Base-by-base conservation (phyloP, 2,888 invertebrate genomes). In the Agonopterix alstromeriana region DNA sequence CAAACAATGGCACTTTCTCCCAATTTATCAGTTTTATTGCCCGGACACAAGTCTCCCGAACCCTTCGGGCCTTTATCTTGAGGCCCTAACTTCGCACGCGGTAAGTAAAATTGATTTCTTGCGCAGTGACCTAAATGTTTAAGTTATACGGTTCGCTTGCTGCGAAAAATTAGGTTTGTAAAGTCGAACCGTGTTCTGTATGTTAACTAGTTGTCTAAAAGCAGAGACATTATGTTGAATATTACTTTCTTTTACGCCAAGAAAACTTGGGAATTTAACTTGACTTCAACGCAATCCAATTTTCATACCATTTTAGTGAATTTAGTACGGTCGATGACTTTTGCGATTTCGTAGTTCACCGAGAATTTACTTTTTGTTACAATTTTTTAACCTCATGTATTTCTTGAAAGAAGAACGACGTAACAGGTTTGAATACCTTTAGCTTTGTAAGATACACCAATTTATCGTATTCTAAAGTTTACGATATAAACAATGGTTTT, bases 1-100 rank as follows among this genome's bases (percentile, higher is more conserved):
- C 10, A 46, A 62, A 66, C 61, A 62, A 61, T 61, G 54, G 58
- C 56, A 53, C 60, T 67, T 68, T 68, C 65, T 60, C 63, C 59
- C 59, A 63, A 68, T 72, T 69, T 65, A 65, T 64, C 65, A 54
- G 55, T 61, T 70, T 65, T 71, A 72, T 73, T 64, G 60, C 57
- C 56, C 53, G 57, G 55, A 56, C 58, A 52, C 41, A 10, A 48
- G 48, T 44, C 49, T 42, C 27, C 27, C 27, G 48, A 42, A 12
- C 42, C 42, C 43, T 43, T 38, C 27, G 35, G 42, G 35, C 42
- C 45, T 49, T 50, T 54, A 53, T 54, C 43, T 42, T 44, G 2
- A 10, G 48, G 8, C 49, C 53, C 45, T 48, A 45, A 50, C 50
- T 54, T 47, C 40, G 48, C 53, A 52, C 56, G 49, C 47, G 48